phyloP scores from a whole-genome alignment of 2,113 vertebrate species.

The Centropristis striata region DNA sequence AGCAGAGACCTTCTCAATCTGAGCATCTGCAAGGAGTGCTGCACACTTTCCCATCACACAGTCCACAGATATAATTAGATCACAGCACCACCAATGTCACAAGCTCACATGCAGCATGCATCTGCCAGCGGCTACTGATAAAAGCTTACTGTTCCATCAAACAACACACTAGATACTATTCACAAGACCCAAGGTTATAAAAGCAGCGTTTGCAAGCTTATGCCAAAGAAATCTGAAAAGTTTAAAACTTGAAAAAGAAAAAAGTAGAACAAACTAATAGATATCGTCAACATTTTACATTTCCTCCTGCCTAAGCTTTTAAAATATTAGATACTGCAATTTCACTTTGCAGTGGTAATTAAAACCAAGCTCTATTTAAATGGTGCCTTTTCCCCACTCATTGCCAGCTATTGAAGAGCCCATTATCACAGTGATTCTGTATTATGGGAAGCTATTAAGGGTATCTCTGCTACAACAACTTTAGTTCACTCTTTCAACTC shows the following conservation, averaged over 20 bases:
- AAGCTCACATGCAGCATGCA: conserved; percentile 69
- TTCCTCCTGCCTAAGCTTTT: conserved; percentile 30
- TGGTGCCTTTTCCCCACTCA: conserved; percentile 48
- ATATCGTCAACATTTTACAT: conserved; percentile 11
- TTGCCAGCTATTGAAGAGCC: conserved; percentile 59
- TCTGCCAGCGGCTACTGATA: conserved; percentile 70
- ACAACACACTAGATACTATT: conserved; percentile 57
- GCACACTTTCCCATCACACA: conserved; percentile 41
- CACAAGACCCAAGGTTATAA: conserved; percentile 38
- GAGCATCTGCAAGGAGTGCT: conserved; percentile 19
- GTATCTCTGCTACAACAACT: conserved; percentile 50
- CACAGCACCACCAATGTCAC: conserved; percentile 70
- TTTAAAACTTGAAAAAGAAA: conserved; percentile 2
- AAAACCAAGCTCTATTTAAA: conserved; percentile 57
- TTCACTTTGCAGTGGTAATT: conserved; percentile 59
- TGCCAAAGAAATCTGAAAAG: conserved; percentile 12
- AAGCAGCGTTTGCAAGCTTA: conserved; percentile 10
- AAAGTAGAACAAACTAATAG: neutral
- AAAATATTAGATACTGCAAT: conserved; percentile 37
- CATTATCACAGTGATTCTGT: conserved; percentile 69
- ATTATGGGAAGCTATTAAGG: conserved; percentile 64
- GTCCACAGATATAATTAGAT: conserved; percentile 78
- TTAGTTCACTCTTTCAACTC: conserved; percentile 40
- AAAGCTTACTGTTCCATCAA: conserved; percentile 53
- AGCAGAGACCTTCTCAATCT: neutral